Conservation (phyloP, 2,113 vertebrate species). For the Osmerus eperlanus region DNA sequence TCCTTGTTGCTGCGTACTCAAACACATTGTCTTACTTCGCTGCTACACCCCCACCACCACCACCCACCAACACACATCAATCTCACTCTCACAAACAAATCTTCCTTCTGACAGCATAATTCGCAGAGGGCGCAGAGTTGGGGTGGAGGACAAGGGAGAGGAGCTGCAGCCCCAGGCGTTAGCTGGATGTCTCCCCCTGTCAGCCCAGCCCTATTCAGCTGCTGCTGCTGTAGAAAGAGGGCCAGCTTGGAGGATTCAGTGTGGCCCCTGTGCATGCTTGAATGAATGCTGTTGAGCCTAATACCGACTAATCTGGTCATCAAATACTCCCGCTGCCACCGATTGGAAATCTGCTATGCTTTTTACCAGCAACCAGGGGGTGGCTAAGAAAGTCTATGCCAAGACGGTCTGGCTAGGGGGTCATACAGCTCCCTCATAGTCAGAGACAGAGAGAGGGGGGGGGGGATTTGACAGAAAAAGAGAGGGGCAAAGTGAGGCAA, state of each 20-base stretch:
- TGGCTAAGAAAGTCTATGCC: slow-evolving; percentile 38
- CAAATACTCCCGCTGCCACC: slow-evolving; percentile 55
- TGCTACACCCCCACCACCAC: slow-evolving; percentile 27
- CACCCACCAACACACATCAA: slow-evolving; percentile 34
- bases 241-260: slow-evolving; percentile 48
- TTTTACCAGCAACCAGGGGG: slow-evolving; percentile 26
- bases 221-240: slow-evolving; percentile 36
- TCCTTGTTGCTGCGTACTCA: slow-evolving; percentile 6
- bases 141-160: slow-evolving; percentile 37
- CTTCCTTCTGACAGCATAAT: slow-evolving; percentile 65
- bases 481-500: slow-evolving; percentile 5
- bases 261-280: slow-evolving; percentile 56
- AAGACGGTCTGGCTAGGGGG: slow-evolving; percentile 19
- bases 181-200: slow-evolving; percentile 47
- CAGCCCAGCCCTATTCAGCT: slow-evolving; percentile 47
- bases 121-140: slow-evolving; percentile 46
- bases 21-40: neutral
- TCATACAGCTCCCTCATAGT: slow-evolving; percentile 15
- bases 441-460: slow-evolving; percentile 3
- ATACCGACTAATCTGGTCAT: slow-evolving; percentile 69
- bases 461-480: neutral
- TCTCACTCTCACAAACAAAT: slow-evolving; percentile 67
- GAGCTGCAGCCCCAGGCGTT: slow-evolving; percentile 45
- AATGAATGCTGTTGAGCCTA: slow-evolving; percentile 61
- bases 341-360: slow-evolving; percentile 48